Percentiles rank a stretch among this genome's conserved stretches.
phyloP scores from a whole-genome alignment of 2,888 invertebrate genomes.

The Drosophila yooni region DNA sequence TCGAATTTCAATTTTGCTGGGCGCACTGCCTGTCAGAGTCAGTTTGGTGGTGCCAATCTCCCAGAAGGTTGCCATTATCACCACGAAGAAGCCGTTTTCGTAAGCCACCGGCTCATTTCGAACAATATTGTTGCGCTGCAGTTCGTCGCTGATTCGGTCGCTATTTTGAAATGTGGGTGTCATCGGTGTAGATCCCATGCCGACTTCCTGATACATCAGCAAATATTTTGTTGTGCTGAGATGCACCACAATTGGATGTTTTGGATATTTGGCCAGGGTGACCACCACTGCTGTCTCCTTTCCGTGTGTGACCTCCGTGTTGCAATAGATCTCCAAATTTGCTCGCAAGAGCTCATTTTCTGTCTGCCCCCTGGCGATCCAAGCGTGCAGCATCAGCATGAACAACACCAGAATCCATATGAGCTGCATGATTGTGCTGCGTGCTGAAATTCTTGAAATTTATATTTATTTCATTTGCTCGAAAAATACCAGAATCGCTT shows the following conservation, averaged over 20 bases:
- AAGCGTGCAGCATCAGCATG: neutral
- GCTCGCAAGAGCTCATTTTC: neutral
- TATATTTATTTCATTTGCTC: neutral
- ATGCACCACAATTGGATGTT: neutral
- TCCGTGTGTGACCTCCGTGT: neutral
- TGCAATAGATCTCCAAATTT: constrained; percentile 12
- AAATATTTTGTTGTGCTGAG: constrained; percentile 22
- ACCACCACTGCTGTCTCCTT: constrained; percentile 1
- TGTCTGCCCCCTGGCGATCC: neutral
- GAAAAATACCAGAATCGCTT: too few species aligned
- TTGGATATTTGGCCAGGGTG: constrained; percentile 16
- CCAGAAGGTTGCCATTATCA: constrained; percentile 37
- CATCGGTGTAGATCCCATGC: neutral
- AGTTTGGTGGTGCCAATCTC: neutral
- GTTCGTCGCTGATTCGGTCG: neutral
- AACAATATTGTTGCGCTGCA: neutral
- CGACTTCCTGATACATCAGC: constrained; percentile 17
- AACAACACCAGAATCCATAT: neutral
- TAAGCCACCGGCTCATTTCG: neutral
- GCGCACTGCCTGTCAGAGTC: neutral
- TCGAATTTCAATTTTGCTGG: neutral
- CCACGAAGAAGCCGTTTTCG: neutral
- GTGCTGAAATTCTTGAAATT: neutral
- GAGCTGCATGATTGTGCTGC: constrained; percentile 13
- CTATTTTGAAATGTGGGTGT: neutral